These are phyloP conservation scores for Anguilla megastoma DNA, from an alignment of 2,797 vertebrate genomes.

Conservation along the genomic window DNA sequence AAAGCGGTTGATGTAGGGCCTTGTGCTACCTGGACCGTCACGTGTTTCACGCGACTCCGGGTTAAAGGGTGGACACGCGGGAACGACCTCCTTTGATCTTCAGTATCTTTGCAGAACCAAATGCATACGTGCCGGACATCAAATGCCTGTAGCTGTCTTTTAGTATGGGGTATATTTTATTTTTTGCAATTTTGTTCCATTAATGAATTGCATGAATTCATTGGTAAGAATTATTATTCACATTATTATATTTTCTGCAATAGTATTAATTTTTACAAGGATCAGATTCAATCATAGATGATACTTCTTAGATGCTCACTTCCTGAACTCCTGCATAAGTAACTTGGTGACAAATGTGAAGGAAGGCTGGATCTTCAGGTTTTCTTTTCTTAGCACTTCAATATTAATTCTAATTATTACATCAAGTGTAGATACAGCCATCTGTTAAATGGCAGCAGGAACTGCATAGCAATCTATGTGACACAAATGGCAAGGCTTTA, in stretches of 20 bases:
- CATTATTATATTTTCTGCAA: background rate
- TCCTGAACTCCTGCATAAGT: background rate
- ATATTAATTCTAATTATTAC: background rate
- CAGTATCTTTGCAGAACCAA: background rate
- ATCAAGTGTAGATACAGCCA: background rate
- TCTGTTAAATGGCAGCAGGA: background rate
- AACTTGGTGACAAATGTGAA: background rate
- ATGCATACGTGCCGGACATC: background rate
- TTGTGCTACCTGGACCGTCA: too few relatives aligned
- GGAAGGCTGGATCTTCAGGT: background rate
- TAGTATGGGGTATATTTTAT: background rate
- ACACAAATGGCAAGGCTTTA: background rate
- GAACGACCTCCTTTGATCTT: background rate
- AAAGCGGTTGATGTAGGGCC: too few relatives aligned
- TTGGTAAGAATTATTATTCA: background rate
- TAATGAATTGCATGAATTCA: too few relatives aligned
- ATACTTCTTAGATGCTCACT: too few relatives aligned
- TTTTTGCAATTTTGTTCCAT: background rate
- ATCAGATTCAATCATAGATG: too few relatives aligned
- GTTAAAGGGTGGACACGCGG: background rate
- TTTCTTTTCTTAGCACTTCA: background rate
- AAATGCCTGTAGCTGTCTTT: background rate
- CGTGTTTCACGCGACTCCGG: background rate
- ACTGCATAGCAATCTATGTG: background rate
- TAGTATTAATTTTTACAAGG: too few relatives aligned